Conservation (phyloP, 1,140 invertebrate species). For the Dendroctonus valens region DNA sequence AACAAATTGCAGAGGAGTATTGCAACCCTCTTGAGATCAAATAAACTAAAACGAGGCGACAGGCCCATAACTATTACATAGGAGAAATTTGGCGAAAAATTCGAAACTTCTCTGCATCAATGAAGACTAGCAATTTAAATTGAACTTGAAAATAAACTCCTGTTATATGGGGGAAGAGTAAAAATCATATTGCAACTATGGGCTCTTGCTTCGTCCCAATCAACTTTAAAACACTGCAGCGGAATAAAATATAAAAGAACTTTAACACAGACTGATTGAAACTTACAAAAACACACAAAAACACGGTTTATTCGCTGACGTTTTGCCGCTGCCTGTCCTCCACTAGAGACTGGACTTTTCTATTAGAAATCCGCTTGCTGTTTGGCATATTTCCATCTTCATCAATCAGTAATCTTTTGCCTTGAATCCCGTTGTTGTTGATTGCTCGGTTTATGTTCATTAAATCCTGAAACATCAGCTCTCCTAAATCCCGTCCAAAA, state of each 20-base stretch:
- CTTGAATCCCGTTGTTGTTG: constrained; percentile 40
- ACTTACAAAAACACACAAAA: background rate
- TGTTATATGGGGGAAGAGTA: too few relatives aligned
- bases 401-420: constrained; percentile 45
- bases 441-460: constrained; percentile 49
- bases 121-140: too few relatives aligned
- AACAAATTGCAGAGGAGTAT: too few relatives aligned
- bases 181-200: too few relatives aligned
- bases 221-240: too few relatives aligned
- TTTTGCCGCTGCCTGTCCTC: constrained; percentile 46
- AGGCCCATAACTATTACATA: too few relatives aligned
- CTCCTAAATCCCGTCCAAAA: background rate
- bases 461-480: constrained; percentile 43
- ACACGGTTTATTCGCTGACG: background rate
- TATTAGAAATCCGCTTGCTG: constrained; percentile 40
- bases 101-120: too few relatives aligned
- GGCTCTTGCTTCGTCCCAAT: background rate
- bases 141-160: too few relatives aligned
- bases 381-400: constrained; percentile 36
- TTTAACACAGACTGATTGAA: background rate
- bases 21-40: too few relatives aligned
- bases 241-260: background rate
- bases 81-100: too few relatives aligned
- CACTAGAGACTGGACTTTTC: constrained; percentile 46
- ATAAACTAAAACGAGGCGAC: too few relatives aligned